Evolutionary conservation across 2,888 invertebrate species (phyloP).

Genomic region (Eulithis testata): DNA sequence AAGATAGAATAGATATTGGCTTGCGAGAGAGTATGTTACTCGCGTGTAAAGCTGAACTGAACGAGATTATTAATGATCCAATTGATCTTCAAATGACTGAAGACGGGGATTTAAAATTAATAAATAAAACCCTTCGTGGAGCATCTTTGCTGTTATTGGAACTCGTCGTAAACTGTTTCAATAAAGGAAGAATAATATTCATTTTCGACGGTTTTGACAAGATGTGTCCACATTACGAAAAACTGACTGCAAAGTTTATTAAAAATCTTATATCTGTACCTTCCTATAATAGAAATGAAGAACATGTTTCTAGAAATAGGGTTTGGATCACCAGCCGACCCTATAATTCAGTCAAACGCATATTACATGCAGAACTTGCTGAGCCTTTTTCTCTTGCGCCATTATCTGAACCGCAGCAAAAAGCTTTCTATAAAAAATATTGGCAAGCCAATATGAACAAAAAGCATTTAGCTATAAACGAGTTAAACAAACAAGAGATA

Average conservation of each 20-base stretch:
- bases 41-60: slow-evolving; percentile 2
- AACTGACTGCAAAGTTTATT: background rate
- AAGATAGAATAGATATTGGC: background rate
- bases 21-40: slow-evolving; percentile 4
- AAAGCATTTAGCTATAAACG: background rate
- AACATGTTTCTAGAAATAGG: background rate
- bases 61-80: background rate
- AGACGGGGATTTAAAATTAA: background rate
- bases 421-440: slow-evolving; percentile 1
- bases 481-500: background rate
- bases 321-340: slow-evolving; percentile 6
- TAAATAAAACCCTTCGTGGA: background rate
- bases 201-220: slow-evolving; percentile 1
- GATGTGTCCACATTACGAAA: slow-evolving; percentile 2
- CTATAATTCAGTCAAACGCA: background rate
- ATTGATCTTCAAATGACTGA: background rate
- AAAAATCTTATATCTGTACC: slow-evolving; percentile 1
- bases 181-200: background rate
- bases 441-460: slow-evolving; percentile 5
- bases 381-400: background rate
- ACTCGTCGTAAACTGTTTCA: background rate
- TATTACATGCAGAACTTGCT: background rate
- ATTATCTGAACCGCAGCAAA: background rate
- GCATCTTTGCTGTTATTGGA: slow-evolving; percentile 1
- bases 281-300: background rate